Base-by-base conservation (phyloP, 1,140 invertebrate genomes). In the Lucilia cuprina region DNA sequence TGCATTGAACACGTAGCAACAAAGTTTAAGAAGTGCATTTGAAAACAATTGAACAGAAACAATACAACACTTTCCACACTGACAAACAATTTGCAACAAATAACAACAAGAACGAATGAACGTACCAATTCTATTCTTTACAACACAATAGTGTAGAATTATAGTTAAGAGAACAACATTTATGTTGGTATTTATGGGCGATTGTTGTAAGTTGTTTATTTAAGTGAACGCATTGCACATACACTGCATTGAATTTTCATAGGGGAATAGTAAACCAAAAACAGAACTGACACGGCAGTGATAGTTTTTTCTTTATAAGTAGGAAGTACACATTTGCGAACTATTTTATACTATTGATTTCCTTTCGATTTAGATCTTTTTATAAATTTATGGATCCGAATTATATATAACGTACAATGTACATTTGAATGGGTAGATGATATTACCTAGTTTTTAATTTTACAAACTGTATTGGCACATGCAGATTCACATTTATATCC, bases 91-190 rank as follows among this genome's bases (percentile, higher is more conserved):
- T 30, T 41, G 75, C 75, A 60, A 60, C 55, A 60, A 60, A 60
- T 60, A 60, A 60, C 14, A 17, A 5, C 10, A 17, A 60, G n/a
- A 2, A 60, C 50, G 17, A 55, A 12, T 55, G 25, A 30, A 30
- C 25, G 12, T 55, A 17, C 7, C 55, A 17, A 17, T 60, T 60
- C 55, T 60, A 60, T 60, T 60, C 55, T 60, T 60, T 60, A n/a
- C 13, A 1, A n/a, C n/a, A 60, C 55, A 60, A 60, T 7, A 7
- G 14, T 60, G 14, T 60, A 60, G 75, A 78, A 78, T 78, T 78
- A 78, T 78, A 41, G 75, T 35, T 78, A 41, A 77, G 35, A 41
- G 74, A 77, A 77, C 74, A 77, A 41, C 74, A 41, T 77, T 77
- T 35, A 78, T 78, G 75, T 78, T 35, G 34, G 75, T 60, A 60